Conservation (phyloP, 2,888 invertebrate species). For the Philereme vetulata region DNA sequence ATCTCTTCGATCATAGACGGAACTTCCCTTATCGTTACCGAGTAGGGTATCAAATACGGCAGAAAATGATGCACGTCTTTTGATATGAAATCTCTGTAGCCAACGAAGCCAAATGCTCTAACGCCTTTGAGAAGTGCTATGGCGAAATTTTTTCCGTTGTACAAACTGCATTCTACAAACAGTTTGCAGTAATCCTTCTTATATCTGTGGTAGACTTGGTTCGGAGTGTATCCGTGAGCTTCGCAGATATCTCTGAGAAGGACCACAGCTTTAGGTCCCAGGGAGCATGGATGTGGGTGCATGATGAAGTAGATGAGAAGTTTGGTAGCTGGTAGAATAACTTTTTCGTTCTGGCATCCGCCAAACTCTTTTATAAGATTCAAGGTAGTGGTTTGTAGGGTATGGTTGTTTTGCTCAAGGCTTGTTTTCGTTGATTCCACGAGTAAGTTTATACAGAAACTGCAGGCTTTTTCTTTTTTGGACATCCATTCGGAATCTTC, state of each 20-base stretch:
- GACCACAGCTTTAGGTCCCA: constrained; percentile 82
- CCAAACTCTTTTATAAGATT: constrained; percentile 81
- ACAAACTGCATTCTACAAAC: constrained; percentile 84
- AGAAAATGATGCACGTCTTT: constrained; percentile 88
- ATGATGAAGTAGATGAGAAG: constrained; percentile 85
- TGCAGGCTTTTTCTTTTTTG: constrained; percentile 64
- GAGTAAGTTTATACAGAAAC: constrained; percentile 66
- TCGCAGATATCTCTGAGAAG: constrained; percentile 84
- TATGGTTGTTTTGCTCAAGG: constrained; percentile 78
- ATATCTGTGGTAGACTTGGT: constrained; percentile 85
- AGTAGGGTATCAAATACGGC: constrained; percentile 85
- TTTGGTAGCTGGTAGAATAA: constrained; percentile 75
- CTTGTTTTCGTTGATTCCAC: constrained; percentile 74
- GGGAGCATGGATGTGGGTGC: constrained; percentile 82
- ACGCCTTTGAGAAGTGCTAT: constrained; percentile 85
- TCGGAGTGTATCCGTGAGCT: constrained; percentile 78
- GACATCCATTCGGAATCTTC: constrained; percentile 51
- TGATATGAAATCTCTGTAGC: constrained; percentile 87
- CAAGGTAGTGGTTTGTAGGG: constrained; percentile 81
- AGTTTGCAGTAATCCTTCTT: constrained; percentile 85
- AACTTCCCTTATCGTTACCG: constrained; percentile 82
- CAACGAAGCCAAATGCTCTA: constrained; percentile 87
- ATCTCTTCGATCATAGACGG: constrained; percentile 86
- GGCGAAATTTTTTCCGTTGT: constrained; percentile 82
- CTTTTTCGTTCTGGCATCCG: constrained; percentile 58